These are phyloP conservation scores for Trichomalopsis sarcophagae DNA, from an alignment of 1,140 invertebrate genomes.

Conservation along the genomic window DNA sequence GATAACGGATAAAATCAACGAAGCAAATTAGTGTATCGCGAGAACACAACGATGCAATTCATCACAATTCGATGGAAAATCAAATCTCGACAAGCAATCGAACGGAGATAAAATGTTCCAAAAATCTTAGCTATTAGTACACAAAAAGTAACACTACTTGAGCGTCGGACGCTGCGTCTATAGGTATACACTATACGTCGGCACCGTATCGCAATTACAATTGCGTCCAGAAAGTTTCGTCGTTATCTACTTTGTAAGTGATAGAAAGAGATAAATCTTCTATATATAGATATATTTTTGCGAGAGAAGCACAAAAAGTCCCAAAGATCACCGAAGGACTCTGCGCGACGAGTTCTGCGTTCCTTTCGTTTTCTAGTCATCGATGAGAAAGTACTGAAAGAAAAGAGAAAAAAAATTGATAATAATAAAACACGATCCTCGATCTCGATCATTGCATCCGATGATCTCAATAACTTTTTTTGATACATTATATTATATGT, in stretches of 20 bases:
- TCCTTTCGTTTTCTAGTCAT: constrained; percentile 72
- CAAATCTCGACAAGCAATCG: background rate
- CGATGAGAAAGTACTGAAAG: constrained; percentile 48
- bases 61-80: background rate
- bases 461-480: constrained; percentile 60
- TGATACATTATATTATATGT: constrained; percentile 30
- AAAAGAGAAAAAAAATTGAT: too few relatives aligned
- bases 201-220: background rate
- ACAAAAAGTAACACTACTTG: background rate
- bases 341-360: constrained; percentile 52
- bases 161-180: background rate
- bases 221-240: constrained; percentile 34
- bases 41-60: background rate
- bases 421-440: constrained; percentile 35
- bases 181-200: too few relatives aligned
- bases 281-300: constrained; percentile 53
- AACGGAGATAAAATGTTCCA: background rate
- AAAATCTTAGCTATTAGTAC: too few relatives aligned
- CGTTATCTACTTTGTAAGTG: constrained; percentile 71
- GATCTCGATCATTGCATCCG: constrained; percentile 59
- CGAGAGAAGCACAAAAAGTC: constrained; percentile 46
- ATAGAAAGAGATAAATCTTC: constrained; percentile 54
- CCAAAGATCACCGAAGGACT: constrained; percentile 52
- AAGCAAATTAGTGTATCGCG: background rate
- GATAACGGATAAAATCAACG: too few relatives aligned